A percentile compares a stretch with the other conserved stretches of the same genome.
These are phyloP conservation scores for Calonectris borealis DNA, from an alignment of 2,113 vertebrate species.

Conservation along the genomic window DNA sequence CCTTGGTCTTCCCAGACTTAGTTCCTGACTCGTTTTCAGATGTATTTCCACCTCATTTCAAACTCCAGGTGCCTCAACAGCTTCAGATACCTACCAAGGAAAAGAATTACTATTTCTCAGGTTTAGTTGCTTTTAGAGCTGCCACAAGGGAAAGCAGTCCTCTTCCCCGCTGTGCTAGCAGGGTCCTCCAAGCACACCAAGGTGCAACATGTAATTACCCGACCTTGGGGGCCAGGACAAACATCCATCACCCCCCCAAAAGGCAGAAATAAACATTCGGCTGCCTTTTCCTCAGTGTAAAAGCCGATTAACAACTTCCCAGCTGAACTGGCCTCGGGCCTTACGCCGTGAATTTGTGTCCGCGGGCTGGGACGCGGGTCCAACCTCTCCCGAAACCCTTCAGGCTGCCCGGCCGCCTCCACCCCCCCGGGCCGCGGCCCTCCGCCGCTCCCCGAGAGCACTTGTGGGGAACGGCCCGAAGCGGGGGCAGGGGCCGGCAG, in stretches of 20 bases:
- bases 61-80: background rate
- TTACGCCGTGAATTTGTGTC: too few species aligned
- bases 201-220: too few species aligned
- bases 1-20: rapidly evolving
- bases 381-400: too few species aligned
- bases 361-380: background rate
- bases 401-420: background rate
- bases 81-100: background rate
- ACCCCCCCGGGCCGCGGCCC: too few species aligned
- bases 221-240: too few species aligned
- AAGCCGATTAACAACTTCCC: too few species aligned
- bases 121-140: background rate
- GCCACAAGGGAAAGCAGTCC: background rate
- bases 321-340: too few species aligned
- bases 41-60: background rate
- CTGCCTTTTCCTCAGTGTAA: background rate
- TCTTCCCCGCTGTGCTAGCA: too few species aligned
- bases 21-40: background rate
- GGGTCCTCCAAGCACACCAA: background rate
- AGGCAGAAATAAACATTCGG: background rate
- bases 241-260: too few species aligned
- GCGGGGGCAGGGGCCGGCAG: too few species aligned
- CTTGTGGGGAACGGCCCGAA: background rate
- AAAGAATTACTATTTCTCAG: rapidly evolving
- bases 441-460: background rate